Evolutionary conservation across 2,113 vertebrate genomes (phyloP).

Genomic region (Suncus etruscus): DNA sequence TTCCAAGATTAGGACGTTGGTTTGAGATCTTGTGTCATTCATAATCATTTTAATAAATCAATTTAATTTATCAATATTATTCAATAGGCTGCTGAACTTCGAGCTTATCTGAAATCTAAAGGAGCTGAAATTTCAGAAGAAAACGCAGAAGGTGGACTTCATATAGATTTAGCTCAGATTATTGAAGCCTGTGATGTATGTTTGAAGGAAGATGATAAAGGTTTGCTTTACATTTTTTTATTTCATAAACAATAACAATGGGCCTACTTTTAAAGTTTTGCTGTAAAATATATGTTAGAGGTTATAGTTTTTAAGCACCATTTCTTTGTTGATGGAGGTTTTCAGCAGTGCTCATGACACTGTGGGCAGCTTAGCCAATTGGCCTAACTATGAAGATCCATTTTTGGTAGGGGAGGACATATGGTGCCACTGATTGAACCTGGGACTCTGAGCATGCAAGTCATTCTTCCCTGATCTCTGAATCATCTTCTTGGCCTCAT

Average conservation of each 20-base stretch:
- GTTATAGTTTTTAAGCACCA: slow-evolving; percentile 26
- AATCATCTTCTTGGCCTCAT: no score
- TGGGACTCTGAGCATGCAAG: no score
- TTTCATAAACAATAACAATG: neutral
- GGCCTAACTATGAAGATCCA: no score
- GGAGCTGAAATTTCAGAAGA: slow-evolving; percentile 98
- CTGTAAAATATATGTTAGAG: slow-evolving; percentile 41
- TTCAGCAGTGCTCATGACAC: no score
- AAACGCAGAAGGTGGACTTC: slow-evolving; percentile 95
- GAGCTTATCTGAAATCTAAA: slow-evolving; percentile 96
- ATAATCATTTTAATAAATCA: slow-evolving; percentile 9
- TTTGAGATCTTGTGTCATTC: neutral
- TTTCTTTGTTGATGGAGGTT: no score
- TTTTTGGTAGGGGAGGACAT: no score
- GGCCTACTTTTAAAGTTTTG: slow-evolving; percentile 17
- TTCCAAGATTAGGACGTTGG: neutral
- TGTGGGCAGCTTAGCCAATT: no score
- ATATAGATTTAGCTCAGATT: slow-evolving; percentile 96
- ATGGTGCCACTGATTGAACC: no score
- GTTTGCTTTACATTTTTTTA: slow-evolving; percentile 84
- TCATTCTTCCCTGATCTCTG: no score
- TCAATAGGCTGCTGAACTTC: slow-evolving; percentile 94
- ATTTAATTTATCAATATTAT: neutral
- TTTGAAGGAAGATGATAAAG: slow-evolving; percentile 98
- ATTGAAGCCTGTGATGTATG: slow-evolving; percentile 98